Conservation (phyloP, 1,140 invertebrate genomes). For the Stegodyphus dumicola region DNA sequence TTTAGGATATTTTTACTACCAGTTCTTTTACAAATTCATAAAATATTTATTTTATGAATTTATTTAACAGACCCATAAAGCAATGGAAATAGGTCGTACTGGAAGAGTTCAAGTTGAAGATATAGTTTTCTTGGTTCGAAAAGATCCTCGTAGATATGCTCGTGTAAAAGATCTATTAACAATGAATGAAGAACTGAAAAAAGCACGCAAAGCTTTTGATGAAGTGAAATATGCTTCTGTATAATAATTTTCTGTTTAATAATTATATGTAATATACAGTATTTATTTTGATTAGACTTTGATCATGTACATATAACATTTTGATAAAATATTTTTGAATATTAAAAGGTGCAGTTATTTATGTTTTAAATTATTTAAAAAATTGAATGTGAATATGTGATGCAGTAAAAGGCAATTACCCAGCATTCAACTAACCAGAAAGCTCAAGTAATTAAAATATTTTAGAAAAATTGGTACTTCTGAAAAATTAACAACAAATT, state of each 20-base stretch:
- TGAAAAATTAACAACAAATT: too few relatives aligned
- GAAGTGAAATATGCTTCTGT: conserved; percentile 92
- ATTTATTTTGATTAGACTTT: too few relatives aligned
- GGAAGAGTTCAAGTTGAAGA: conserved; percentile 97
- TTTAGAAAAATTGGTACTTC: too few relatives aligned
- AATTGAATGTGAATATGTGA: too few relatives aligned
- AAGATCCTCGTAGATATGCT: conserved; percentile 97
- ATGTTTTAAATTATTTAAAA: too few relatives aligned
- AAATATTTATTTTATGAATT: conserved; percentile 62
- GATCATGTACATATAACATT: too few relatives aligned
- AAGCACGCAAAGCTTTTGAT: conserved; percentile 99
- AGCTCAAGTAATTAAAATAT: too few relatives aligned
- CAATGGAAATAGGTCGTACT: conserved; percentile 96
- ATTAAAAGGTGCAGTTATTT: too few relatives aligned
- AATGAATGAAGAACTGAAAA: conserved; percentile 99
- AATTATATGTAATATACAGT: too few relatives aligned
- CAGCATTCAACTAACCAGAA: too few relatives aligned
- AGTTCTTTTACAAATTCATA: background rate
- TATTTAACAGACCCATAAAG: conserved; percentile 78
- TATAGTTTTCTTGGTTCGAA: conserved; percentile 97
- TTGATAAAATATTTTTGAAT: too few relatives aligned
- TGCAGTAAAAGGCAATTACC: too few relatives aligned
- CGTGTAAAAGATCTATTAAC: conserved; percentile 96
- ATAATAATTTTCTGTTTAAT: background rate
- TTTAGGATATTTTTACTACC: background rate